Base-by-base conservation (phyloP, 2,113 vertebrate species). In the Cinclus mexicanus region DNA sequence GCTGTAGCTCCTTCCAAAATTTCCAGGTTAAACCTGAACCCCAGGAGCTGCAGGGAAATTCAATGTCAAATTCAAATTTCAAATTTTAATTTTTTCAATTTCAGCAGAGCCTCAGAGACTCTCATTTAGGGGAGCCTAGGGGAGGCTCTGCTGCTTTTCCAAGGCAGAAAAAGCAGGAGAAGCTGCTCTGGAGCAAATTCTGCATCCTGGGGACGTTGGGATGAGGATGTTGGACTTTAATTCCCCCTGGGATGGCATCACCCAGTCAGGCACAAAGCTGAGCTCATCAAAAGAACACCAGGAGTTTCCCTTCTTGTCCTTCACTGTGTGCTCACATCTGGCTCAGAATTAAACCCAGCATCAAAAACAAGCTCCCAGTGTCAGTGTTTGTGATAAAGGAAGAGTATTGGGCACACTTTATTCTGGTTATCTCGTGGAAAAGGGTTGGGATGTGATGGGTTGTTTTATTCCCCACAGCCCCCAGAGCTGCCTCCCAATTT, bases 391-490 rank as follows among this genome's bases (percentile, higher is more conserved):
- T 53, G 57, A 26, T 61, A 24, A 61, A 93, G 47, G 33, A 31
- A 60, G 14, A 26, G 2, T 35, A n/a, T 31, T 92, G 59, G 60
- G 71, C 47, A 53, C 87, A 80, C 93, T 33, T 76, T 55, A 53
- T 86, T 94, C 75, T 65, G 63, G 20, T 90, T 93, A n/a, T 77
- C 88, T 92, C 78, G 83, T 67, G 79, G 70, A 77, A 69, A 71
- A 69, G 59, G 37, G 35, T 35, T 94, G 85, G n/a, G n/a, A 80
- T 63, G 17, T 31, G 64, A 25, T 70, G 64, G 19, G 47, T 37
- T 67, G 10, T 68, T 95, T 79, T 82, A 93, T 90, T 96, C 87
- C 92, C 82, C 61, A 63, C 57, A 88, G 89, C 25, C 61, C 87
- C 60, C 81, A 76, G 64, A 93, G 90, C 92, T 93, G 87, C 79